Conservation (phyloP, 2,797 vertebrate species). For the Myripristis murdjan region DNA sequence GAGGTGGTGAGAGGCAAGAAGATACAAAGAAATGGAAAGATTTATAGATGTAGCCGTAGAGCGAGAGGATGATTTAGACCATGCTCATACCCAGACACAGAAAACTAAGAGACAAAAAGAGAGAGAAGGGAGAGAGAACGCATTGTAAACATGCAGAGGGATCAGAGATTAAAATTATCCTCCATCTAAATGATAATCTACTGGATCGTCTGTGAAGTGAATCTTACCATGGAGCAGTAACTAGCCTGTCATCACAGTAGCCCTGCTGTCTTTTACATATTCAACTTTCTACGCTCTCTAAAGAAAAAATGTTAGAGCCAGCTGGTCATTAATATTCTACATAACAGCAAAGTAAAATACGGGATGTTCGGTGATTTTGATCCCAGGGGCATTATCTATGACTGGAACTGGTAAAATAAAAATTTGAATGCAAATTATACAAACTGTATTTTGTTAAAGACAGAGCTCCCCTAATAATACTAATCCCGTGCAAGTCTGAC, state of each 20-base stretch:
- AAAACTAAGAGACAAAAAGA: conserved; percentile 1
- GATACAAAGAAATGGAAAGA: conserved; percentile 30
- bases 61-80: conserved; percentile 28
- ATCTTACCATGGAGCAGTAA: not conserved
- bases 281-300: not conserved
- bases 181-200: not conserved
- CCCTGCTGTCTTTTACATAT: not conserved
- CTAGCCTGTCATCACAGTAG: conserved; percentile 1
- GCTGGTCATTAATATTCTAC: conserved; percentile 1
- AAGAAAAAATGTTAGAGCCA: not conserved
- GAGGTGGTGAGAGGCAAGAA: not conserved
- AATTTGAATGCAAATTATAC: not conserved
- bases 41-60: conserved; percentile 14
- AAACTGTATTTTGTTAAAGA: not conserved
- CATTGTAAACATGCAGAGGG: not conserved
- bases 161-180: conserved; percentile 12
- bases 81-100: not conserved
- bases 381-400: conserved; percentile 10
- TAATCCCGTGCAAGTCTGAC: too few relatives aligned
- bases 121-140: not conserved
- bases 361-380: conserved; percentile 36
- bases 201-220: conserved; percentile 2
- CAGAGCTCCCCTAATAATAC: not conserved
- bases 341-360: not conserved
- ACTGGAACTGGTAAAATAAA: conserved; percentile 5